Conservation (phyloP, 1,140 invertebrate genomes). For the Bradynema listronoti region DNA sequence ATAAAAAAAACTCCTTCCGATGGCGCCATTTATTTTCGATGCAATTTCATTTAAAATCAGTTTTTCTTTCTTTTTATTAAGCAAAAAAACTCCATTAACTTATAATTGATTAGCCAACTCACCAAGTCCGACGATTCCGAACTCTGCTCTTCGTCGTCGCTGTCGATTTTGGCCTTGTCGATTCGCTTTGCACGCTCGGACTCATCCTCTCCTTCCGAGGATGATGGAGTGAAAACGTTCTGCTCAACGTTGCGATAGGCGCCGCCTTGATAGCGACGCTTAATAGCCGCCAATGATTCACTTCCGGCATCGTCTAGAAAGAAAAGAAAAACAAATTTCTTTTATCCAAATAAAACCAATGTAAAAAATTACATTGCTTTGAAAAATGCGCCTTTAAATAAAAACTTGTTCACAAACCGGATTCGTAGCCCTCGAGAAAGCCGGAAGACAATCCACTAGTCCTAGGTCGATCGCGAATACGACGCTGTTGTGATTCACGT, state of each 20-base stretch:
- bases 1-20: no score
- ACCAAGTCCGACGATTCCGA: neutral
- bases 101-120: conserved; percentile 1
- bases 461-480: conserved; percentile 30
- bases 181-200: conserved; percentile 11
- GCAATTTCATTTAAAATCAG: no score
- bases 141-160: conserved; percentile 26
- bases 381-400: neutral
- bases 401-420: conserved; percentile 16
- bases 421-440: conserved; percentile 45
- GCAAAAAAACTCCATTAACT: no score
- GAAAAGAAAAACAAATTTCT: conserved; percentile 14
- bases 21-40: no score
- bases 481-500: conserved; percentile 42
- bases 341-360: neutral
- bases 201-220: conserved; percentile 15
- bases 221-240: neutral
- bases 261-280: conserved; percentile 28
- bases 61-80: no score
- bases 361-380: neutral
- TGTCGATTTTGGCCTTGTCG: conserved; percentile 35
- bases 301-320: conserved; percentile 22
- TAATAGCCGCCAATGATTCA: conserved; percentile 41
- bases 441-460: conserved; percentile 24
- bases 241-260: conserved; percentile 7